Base-by-base conservation (phyloP, 1,140 invertebrate species). In the Aplysia californica region DNA sequence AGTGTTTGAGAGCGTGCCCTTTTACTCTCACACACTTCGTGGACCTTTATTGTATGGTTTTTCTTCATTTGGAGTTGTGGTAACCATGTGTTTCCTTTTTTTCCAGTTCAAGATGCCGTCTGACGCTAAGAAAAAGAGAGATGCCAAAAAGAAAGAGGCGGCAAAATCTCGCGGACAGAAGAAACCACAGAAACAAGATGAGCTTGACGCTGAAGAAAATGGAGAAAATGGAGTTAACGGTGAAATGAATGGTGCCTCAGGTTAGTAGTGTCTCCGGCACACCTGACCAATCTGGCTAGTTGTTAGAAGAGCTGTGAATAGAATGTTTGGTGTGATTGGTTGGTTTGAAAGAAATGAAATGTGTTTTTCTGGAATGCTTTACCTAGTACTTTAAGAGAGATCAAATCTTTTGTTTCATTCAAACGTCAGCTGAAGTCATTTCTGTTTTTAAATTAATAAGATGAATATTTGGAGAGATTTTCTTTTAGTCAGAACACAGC, bases 121-220 rank as follows among this genome's bases (percentile, higher is more conserved):
- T 81, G 97, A 98, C 90, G 94, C 97, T 2, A 99, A 99, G 90
- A 99, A 99, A 92, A 96, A 96, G 85, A 94, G 97, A 88, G 96
- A 97, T 88, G 95, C 96, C 85, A 97, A 97, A 90, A 99, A 99
- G 91, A 99, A 99, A 89, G 96, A 98, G 84, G 95, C 96, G 35
- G 95, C 95, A 29, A 96, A 96, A 87, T 82, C 80, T 92, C 93
- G 67, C 92, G 95, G 83, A 93, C 88, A 79, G 81, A 84, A 75
- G 82, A 64, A 61, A 87, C 31, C 90, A n/a, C 33, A 44, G 0
- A 73, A 73, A 41, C 84, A 79, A 81, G 82, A 84, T 77, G 75
- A 76, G 3, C 36, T 72, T 33, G 76, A 82, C 83, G 82, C 78
- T 82, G 83, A 77, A 79, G 80, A 85, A 76, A 81, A 75, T 82